Percentiles rank a stretch among this genome's conserved stretches.
Conservation (phyloP, 1,140 invertebrate species). For the Halesus radiatus region DNA sequence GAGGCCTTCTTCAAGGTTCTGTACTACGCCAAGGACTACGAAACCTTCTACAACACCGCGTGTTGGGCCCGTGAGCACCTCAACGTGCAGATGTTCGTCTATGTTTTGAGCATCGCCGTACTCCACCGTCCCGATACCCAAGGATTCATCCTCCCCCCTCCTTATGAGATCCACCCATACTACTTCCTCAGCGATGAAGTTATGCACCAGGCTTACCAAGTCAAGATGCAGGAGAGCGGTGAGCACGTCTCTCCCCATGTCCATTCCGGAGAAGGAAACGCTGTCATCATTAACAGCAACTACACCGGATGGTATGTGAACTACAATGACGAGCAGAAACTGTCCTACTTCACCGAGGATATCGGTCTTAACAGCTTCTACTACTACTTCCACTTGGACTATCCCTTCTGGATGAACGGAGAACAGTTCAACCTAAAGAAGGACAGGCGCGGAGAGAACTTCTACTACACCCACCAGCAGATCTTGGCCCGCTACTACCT, state of each 20-base stretch:
- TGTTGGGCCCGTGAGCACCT: conserved; percentile 75
- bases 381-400: conserved; percentile 75
- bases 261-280: conserved; percentile 65
- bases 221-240: conserved; percentile 69
- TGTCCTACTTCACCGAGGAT: conserved; percentile 84
- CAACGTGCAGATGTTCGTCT: conserved; percentile 77
- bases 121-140: conserved; percentile 75
- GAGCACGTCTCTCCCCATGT: conserved; percentile 64
- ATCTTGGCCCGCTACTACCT: conserved; percentile 77
- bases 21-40: conserved; percentile 77
- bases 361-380: conserved; percentile 79
- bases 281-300: conserved; percentile 69
- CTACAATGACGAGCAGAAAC: conserved; percentile 66
- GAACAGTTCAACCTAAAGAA: conserved; percentile 67
- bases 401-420: conserved; percentile 74
- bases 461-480: conserved; percentile 74
- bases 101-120: conserved; percentile 74
- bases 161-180: conserved; percentile 79
- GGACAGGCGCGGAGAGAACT: conserved; percentile 75
- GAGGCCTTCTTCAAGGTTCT: conserved; percentile 77
- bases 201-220: conserved; percentile 72
- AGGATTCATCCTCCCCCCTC: conserved; percentile 73
- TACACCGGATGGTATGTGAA: conserved; percentile 71
- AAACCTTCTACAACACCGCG: conserved; percentile 73
- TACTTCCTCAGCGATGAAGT: conserved; percentile 74